Evolutionary conservation across 1,140 invertebrate genomes (phyloP), one percentile per base, ranked within the genome.

Genomic region (Polypedilum pembai): DNA sequence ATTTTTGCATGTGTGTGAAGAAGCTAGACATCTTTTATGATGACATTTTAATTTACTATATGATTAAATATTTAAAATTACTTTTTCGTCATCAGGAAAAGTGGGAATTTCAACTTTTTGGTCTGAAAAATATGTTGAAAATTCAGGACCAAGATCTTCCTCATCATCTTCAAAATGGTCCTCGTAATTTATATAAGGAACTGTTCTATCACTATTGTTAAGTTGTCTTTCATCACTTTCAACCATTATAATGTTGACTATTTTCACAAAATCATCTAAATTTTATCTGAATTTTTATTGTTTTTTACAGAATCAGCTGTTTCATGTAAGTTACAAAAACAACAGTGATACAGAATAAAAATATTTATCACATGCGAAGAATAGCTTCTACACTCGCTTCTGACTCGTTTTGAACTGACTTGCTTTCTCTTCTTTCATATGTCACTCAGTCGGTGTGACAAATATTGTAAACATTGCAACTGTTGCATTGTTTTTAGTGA

Each of bases 281-380:
- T 56, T 15, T 1, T 12, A 12, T 45, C 41, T 3, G 8, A 45
- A 4, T 1, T 56, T 56, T 56, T 56, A 4, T 45, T 45, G 12
- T 56, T 56, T 56, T 56, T 56, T n/a, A 56, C 45, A n/a, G n/a
- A 45, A 56, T 56, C 45, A 56, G 45, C 45, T 56, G 45, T 56
- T 56, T 56, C 2, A 33, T 33, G 24, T 33, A 33, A 33, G 24
- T 5, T 33, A 33, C 24, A 33, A 33, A 1, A 33, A 33, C 24
- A 33, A 33, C 24, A 3, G 24, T 33, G 24, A 5, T 3, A 33
- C 24, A 33, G 24, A 33, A 33, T 33, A 5, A 33, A 33, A 33
- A 33, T 33, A 33, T 33, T n/a, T 33, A 33, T 33, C 24, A 33
- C 24, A 33, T 33, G 24, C 24, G 24, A 3, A 33, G 24, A 33